Evolutionary conservation across 2,113 vertebrate species (phyloP), one percentile per base, ranked within the genome.

Genomic region (Dendropsophus ebraccatus): DNA sequence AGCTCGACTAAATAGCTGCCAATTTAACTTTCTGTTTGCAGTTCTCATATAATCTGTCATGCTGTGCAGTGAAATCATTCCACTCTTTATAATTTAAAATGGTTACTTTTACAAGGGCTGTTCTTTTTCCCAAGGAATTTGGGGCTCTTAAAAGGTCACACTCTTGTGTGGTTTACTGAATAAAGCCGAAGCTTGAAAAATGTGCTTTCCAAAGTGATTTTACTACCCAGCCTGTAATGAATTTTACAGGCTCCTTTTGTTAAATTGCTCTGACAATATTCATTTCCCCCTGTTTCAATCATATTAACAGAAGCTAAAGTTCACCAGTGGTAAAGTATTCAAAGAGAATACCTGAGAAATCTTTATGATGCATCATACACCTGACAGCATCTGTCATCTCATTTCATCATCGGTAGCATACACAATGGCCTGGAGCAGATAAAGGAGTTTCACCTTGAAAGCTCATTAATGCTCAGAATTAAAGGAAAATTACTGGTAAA

Each of bases 291-390:
- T 88, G 89, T 89, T 91, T 94, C 92, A 90, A 92, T 95, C 93
- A 93, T 92, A 94, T 94, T 94, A 94, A 90, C 92, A 92, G 90
- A 94, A 94, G 92, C 89, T 93, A 91, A 93, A 93, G 92, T 94
- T 93, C 92, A 94, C 90, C 88, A 91, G 90, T 81, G 90, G 89
- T 92, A 91, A 94, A 92, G 92, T 92, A 93, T 91, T 92, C 91
- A 91, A 91, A 85, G 90, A 88, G 86, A 70, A 65, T 88, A 89
- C 88, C 88, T 87, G 90, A 83, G 83, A 69, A 83, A 88, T 91
- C 90, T 91, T 84, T 75, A 92, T 92, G 92, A 92, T 89, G 90
- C 88, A 93, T 93, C 91, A 93, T 79, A 82, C 25, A 88, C 56
- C 89, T 89, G 88, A 91, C 89, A 89, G 77, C 2, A 0, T 58